phyloP scores from a whole-genome alignment of 2,888 invertebrate genomes.

The Minunthozetes semirufus region DNA sequence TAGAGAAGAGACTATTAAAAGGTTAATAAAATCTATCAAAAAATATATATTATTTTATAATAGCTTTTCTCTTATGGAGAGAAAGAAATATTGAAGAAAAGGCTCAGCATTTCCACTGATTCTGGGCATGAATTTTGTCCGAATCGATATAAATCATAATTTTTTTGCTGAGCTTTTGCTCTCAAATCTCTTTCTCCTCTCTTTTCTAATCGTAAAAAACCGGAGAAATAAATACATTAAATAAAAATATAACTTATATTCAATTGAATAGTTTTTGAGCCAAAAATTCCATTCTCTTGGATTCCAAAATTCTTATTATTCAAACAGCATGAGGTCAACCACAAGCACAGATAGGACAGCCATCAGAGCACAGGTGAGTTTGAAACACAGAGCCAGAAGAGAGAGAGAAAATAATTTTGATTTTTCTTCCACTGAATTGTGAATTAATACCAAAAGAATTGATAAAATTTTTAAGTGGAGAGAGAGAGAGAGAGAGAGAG shows the following conservation, averaged over 20 bases:
- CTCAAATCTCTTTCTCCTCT: too few species aligned
- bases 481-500: background rate
- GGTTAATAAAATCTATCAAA: background rate
- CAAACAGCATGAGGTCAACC: constrained; percentile 19
- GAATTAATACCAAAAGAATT: background rate
- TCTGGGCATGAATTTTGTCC: background rate
- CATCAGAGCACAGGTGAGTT: background rate
- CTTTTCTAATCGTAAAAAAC: background rate
- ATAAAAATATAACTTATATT: background rate
- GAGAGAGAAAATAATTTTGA: background rate
- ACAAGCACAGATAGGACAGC: background rate
- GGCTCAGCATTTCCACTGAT: background rate
- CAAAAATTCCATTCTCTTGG: constrained; percentile 13
- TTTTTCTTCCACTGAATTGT: background rate
- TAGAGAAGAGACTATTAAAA: background rate
- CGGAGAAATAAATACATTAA: background rate
- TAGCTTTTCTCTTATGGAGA: background rate
- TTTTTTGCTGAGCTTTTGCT: background rate
- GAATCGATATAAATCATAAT: background rate
- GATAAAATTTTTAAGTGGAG: constrained; percentile 1
- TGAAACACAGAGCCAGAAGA: background rate
- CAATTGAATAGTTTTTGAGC: background rate
- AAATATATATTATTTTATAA: constrained; percentile 6
- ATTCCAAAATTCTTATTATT: constrained; percentile 15
- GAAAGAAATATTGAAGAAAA: background rate